Evolutionary conservation across 2,888 invertebrate genomes (phyloP).

Genomic region (Epistrophe eligans): DNA sequence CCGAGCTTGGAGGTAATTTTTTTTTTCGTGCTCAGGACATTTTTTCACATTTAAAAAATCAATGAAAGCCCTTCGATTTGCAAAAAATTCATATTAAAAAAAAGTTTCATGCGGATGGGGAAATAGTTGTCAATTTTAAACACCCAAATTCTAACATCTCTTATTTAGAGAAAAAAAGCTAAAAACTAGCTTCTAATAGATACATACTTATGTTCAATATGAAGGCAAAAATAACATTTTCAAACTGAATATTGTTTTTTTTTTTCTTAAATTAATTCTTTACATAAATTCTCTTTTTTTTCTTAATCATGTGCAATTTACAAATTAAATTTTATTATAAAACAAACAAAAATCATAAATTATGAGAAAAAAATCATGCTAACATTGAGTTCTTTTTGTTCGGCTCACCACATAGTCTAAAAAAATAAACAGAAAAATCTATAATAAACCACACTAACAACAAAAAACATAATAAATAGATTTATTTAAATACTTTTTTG

Average conservation of each 20-base stretch:
- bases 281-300: constrained; percentile 44
- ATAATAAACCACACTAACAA: constrained; percentile 56
- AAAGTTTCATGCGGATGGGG: constrained; percentile 10
- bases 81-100: background rate
- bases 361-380: constrained; percentile 60
- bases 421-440: constrained; percentile 41
- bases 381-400: constrained; percentile 57
- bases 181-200: constrained; percentile 33
- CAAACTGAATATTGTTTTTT: constrained; percentile 32
- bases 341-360: constrained; percentile 38
- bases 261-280: constrained; percentile 9
- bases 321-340: constrained; percentile 36
- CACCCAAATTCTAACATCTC: constrained; percentile 31
- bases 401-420: constrained; percentile 63
- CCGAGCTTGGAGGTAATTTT: too few species aligned
- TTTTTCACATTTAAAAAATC: too few species aligned
- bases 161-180: constrained; percentile 1
- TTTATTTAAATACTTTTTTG: constrained; percentile 17
- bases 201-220: constrained; percentile 25
- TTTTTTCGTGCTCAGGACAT: too few species aligned
- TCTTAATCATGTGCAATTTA: constrained; percentile 61
- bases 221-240: constrained; percentile 48
- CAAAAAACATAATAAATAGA: constrained; percentile 19
- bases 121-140: constrained; percentile 25
- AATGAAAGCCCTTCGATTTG: background rate